These are phyloP conservation scores for Lagenorhynchus albirostris DNA, from an alignment of 2,113 vertebrate species.

Conservation along the genomic window DNA sequence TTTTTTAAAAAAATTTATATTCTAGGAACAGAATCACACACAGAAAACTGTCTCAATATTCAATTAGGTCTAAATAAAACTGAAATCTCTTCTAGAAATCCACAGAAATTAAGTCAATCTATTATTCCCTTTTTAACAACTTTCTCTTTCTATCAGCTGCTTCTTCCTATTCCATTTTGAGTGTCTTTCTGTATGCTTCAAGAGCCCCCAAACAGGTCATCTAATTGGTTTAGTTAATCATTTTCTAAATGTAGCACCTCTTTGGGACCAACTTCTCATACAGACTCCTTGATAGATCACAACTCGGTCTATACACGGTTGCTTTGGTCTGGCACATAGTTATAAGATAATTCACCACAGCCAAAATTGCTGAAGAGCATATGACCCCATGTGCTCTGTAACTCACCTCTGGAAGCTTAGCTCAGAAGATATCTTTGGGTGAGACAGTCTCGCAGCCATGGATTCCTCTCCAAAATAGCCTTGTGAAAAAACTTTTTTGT, in stretches of 20 bases:
- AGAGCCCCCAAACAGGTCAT: not conserved
- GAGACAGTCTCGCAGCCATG: not conserved
- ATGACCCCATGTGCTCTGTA: not conserved
- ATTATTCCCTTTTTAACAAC: not conserved
- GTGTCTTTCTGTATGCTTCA: not conserved
- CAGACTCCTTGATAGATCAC: not conserved
- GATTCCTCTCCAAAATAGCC: not conserved
- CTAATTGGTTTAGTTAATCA: not conserved
- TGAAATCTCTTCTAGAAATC: not conserved
- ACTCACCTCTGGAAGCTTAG: not conserved
- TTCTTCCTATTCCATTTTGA: not conserved
- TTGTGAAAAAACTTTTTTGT: not conserved
- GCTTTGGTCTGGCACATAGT: not conserved
- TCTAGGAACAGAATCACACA: not conserved
- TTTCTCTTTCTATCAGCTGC: not conserved
- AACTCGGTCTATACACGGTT: not conserved
- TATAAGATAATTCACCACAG: not conserved
- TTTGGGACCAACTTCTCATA: not conserved
- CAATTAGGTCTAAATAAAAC: not conserved
- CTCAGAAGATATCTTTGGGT: not conserved
- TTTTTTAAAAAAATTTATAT: not conserved
- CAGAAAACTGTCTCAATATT: not conserved
- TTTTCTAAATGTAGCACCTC: not conserved
- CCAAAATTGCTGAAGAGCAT: not conserved
- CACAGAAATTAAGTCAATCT: not conserved